Conservation (phyloP, 1,140 invertebrate species). For the Euwallacea similis region DNA sequence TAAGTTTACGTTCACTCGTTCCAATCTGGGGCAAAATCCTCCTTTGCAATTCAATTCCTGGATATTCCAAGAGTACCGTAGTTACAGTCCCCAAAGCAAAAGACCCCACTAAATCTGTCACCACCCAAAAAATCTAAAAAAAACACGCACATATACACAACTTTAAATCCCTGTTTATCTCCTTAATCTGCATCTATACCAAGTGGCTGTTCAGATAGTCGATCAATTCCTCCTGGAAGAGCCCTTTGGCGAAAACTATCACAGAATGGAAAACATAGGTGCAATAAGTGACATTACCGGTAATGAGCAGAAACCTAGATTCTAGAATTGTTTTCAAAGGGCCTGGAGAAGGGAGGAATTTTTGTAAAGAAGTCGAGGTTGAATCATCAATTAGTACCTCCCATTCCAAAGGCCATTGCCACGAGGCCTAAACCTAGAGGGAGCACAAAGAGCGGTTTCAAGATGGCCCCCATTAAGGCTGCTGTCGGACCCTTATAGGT, state of each 20-base stretch:
- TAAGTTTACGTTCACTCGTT: too few relatives aligned
- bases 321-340: constrained; percentile 15
- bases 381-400: constrained; percentile 33
- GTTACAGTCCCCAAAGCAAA: constrained; percentile 5
- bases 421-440: constrained; percentile 32
- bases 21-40: neutral
- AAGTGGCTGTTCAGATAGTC: neutral
- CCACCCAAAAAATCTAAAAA: constrained; percentile 11
- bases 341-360: too few relatives aligned
- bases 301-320: neutral
- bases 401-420: constrained; percentile 26
- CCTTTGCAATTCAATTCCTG: constrained; percentile 10
- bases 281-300: constrained; percentile 30
- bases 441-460: constrained; percentile 27
- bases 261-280: constrained; percentile 25
- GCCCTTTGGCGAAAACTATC: constrained; percentile 17
- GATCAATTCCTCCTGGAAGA: constrained; percentile 7
- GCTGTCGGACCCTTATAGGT: neutral
- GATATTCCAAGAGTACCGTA: constrained; percentile 12
- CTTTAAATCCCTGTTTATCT: neutral
- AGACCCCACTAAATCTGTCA: neutral
- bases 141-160: neutral
- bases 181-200: constrained; percentile 5
- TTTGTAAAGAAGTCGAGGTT: too few relatives aligned
- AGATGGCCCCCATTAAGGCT: constrained; percentile 18